Percentiles rank a stretch among this genome's conserved stretches.
Evolutionary conservation across 2,797 vertebrate species (phyloP).

Genomic region (Tadarida brasiliensis): DNA sequence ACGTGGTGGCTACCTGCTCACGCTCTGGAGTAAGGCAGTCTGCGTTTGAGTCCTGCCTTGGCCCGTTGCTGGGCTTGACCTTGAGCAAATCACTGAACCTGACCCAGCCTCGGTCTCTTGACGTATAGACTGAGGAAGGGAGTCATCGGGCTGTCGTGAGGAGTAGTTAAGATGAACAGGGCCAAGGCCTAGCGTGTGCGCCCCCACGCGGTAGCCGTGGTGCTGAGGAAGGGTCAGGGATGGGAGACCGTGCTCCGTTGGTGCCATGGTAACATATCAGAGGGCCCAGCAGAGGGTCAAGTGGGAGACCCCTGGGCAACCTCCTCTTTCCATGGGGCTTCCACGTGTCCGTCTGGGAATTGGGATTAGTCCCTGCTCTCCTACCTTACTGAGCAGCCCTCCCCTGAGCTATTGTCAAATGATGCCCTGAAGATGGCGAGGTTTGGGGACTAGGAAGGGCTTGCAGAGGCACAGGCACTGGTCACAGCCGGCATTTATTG

Average conservation of each 20-base stretch:
- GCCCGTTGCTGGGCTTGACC: neutral
- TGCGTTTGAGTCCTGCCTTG: neutral
- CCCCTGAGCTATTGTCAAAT: neutral
- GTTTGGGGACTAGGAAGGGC: neutral
- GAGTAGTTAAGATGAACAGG: neutral
- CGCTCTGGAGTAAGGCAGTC: neutral
- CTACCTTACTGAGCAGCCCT: neutral
- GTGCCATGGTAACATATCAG: neutral
- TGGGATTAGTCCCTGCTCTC: neutral
- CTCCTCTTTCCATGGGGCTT: neutral
- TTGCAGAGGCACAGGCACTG: neutral
- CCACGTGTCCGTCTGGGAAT: neutral
- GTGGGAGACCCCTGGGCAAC: neutral
- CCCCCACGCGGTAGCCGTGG: neutral
- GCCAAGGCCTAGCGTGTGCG: rapidly evolving
- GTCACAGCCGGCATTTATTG: neutral
- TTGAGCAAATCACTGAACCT: neutral
- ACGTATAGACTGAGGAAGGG: neutral
- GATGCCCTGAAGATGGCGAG: neutral
- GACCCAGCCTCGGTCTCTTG: neutral
- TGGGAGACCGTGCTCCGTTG: neutral
- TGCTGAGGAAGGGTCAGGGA: neutral
- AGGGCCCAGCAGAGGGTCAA: neutral
- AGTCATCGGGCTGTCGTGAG: neutral
- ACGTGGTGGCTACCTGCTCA: rapidly evolving